Conservation (phyloP, 2,888 invertebrate genomes). For the Andricus quercusramuli region DNA sequence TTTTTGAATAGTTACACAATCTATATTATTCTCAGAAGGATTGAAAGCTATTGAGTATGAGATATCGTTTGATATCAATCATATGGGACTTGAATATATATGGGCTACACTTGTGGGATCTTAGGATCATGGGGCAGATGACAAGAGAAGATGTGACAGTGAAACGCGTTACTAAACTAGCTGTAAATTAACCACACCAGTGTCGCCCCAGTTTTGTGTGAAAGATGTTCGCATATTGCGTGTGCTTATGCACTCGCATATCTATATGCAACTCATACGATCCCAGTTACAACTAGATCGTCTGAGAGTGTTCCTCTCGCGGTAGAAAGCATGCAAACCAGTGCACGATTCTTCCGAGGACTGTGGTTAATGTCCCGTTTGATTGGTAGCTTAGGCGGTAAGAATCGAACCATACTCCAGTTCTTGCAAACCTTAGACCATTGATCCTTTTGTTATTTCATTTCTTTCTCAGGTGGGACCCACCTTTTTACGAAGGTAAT, state of each 20-base stretch:
- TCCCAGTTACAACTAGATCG: slow-evolving; percentile 56
- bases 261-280: slow-evolving; percentile 45
- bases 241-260: slow-evolving; percentile 48
- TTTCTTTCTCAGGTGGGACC: slow-evolving; percentile 20
- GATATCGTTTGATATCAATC: background rate
- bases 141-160: slow-evolving; percentile 42
- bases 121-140: background rate
- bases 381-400: slow-evolving; percentile 68
- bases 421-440: slow-evolving; percentile 31
- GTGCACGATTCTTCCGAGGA: slow-evolving; percentile 59
- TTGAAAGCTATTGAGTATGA: background rate
- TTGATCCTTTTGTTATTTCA: slow-evolving; percentile 4
- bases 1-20: no score
- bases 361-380: slow-evolving; percentile 77
- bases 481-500: slow-evolving; percentile 18
- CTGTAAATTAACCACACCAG: slow-evolving; percentile 61
- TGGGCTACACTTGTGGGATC: background rate
- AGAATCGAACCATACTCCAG: slow-evolving; percentile 31
- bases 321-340: slow-evolving; percentile 59
- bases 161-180: slow-evolving; percentile 43
- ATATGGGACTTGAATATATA: background rate
- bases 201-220: slow-evolving; percentile 38
- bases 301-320: slow-evolving; percentile 64
- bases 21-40: background rate
- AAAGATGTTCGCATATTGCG: slow-evolving; percentile 16